Percentiles rank a stretch among this genome's conserved stretches.
Conservation (phyloP, 2,113 vertebrate species). For the Trogon melanurus region DNA sequence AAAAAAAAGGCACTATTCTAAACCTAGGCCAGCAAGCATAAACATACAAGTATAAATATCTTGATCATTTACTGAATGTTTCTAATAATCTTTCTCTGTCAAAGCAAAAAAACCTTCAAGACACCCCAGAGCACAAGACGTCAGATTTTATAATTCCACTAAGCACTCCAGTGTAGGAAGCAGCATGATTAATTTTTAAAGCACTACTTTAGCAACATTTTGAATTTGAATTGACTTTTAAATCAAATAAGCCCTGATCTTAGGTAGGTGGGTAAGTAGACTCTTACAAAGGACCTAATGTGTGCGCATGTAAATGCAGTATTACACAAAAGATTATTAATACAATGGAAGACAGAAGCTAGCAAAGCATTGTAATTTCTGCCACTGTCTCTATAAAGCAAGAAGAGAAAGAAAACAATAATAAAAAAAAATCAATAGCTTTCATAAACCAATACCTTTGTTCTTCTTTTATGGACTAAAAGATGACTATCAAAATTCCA, state of each 20-base stretch:
- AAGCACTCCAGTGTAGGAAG: background rate
- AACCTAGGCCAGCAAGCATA: background rate
- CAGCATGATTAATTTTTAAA: background rate
- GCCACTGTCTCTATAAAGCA: background rate
- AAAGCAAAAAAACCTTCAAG: background rate
- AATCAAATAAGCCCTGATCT: background rate
- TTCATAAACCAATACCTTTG: background rate
- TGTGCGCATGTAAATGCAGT: background rate
- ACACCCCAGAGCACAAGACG: background rate
- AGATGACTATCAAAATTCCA: constrained; percentile 24
- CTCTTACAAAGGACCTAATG: background rate
- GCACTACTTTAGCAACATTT: background rate
- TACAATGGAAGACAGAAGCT: background rate
- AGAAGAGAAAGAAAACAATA: background rate
- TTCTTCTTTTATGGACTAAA: background rate
- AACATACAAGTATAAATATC: rapidly evolving
- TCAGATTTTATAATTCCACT: background rate
- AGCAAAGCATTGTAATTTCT: background rate
- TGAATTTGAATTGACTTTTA: background rate
- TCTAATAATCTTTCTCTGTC: background rate
- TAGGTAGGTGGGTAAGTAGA: background rate
- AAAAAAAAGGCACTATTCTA: background rate
- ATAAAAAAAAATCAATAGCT: background rate
- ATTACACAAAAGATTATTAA: background rate
- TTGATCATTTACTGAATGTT: background rate